Percentiles rank a stretch among this genome's conserved stretches.
phyloP scores from a whole-genome alignment of 2,113 vertebrate genomes.

The Phalacrocorax aristotelis region DNA sequence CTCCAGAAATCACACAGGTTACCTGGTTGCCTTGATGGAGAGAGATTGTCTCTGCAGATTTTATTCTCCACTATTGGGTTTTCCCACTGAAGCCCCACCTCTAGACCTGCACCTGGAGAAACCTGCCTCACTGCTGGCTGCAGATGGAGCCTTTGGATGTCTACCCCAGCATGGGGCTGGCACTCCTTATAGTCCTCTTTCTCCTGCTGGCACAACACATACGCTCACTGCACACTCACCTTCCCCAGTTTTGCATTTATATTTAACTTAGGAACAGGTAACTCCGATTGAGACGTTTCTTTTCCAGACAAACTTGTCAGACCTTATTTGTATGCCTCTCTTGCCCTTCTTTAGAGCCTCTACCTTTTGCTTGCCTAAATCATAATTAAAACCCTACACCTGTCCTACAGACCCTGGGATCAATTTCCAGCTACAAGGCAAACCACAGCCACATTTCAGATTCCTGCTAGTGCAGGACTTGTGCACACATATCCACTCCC shows the following conservation, averaged over 20 bases:
- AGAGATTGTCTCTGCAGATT: neutral
- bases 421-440: neutral
- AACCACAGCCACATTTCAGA: neutral
- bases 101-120: neutral
- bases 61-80: neutral
- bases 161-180: neutral
- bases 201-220: neutral
- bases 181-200: neutral
- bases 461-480: neutral
- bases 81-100: neutral
- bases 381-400: neutral
- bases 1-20: neutral
- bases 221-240: neutral
- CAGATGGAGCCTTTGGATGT: neutral
- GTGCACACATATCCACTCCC: neutral
- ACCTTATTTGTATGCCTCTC: neutral
- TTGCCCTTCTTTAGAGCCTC: neutral
- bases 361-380: neutral
- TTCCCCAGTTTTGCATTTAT: neutral
- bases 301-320: slow-evolving; percentile 14
- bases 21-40: neutral
- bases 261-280: neutral
- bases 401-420: neutral
- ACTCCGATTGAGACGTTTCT: neutral
- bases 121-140: neutral